Conservation (phyloP, 2,888 invertebrate species). For the Sisyra nigra region DNA sequence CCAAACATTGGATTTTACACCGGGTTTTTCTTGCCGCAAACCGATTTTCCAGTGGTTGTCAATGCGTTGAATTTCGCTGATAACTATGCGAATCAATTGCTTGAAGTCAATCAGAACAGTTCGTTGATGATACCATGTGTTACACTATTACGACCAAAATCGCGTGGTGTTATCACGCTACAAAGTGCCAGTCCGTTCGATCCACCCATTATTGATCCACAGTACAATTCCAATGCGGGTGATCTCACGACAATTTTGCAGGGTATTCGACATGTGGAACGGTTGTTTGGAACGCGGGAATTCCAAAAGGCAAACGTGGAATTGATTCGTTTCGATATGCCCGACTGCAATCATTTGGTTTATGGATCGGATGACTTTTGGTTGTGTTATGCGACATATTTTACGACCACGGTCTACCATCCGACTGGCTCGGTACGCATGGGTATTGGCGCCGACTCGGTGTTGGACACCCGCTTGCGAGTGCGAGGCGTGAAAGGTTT, state of each 20-base stretch:
- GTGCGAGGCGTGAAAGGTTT: constrained; percentile 36
- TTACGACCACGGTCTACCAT: constrained; percentile 43
- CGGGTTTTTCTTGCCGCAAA: too few species aligned
- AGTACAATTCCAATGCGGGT: constrained; percentile 39
- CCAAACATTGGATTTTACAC: too few species aligned
- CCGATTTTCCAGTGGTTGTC: too few species aligned
- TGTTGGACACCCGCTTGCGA: constrained; percentile 32
- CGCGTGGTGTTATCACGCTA: constrained; percentile 36
- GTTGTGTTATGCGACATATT: constrained; percentile 37
- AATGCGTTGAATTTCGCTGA: too few species aligned
- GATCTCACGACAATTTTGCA: constrained; percentile 35
- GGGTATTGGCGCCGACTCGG: constrained; percentile 35
- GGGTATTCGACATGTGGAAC: constrained; percentile 28
- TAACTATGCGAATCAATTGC: too few species aligned
- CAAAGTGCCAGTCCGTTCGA: constrained; percentile 36
- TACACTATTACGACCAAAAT: constrained; percentile 24
- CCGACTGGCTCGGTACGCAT: constrained; percentile 54
- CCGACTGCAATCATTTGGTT: constrained; percentile 22
- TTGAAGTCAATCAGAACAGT: too few species aligned
- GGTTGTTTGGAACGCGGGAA: constrained; percentile 25
- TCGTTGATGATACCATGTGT: too few species aligned
- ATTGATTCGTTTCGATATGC: constrained; percentile 22
- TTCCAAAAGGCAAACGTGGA: constrained; percentile 25
- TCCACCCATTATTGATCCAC: constrained; percentile 40
- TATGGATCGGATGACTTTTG: constrained; percentile 31